A percentile compares a stretch with the other conserved stretches of the same genome.
These are phyloP conservation scores for Poecile atricapillus DNA, from an alignment of 2,113 vertebrate species.

Conservation along the genomic window DNA sequence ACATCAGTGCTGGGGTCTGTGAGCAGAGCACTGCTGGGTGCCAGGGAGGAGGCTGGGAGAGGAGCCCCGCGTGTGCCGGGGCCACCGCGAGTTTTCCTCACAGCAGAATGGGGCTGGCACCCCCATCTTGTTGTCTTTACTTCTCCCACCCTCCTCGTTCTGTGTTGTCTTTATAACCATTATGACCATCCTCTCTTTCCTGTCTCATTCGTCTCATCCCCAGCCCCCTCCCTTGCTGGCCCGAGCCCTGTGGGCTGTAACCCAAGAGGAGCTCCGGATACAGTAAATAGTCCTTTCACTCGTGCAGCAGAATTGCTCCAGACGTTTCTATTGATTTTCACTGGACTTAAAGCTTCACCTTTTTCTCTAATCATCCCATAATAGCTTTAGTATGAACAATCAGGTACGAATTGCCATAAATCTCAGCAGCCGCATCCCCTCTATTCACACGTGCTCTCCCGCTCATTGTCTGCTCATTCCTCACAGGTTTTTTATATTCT, in stretches of 20 bases:
- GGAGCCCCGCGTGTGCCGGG: background rate
- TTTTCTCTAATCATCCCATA: slow-evolving; percentile 99
- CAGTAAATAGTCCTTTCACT: slow-evolving; percentile 84
- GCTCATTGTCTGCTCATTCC: slow-evolving; percentile 70
- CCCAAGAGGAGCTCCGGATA: slow-evolving; percentile 72
- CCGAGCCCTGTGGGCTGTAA: slow-evolving; percentile 37
- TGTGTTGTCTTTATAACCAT: background rate
- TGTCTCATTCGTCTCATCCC: background rate
- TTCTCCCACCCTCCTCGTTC: background rate
- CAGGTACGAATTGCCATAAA: slow-evolving; percentile 98
- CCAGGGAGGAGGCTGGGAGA: background rate
- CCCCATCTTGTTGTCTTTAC: background rate
- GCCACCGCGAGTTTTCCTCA: rapidly evolving
- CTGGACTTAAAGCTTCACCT: slow-evolving; percentile 99
- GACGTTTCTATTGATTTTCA: slow-evolving; percentile 99
- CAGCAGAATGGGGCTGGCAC: rapidly evolving
- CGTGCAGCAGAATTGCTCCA: slow-evolving; percentile 92
- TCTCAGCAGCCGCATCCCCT: slow-evolving; percentile 82
- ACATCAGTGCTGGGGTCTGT: rapidly evolving
- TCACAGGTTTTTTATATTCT: slow-evolving; percentile 37
- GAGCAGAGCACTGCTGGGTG: background rate
- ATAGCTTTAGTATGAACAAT: slow-evolving; percentile 99
- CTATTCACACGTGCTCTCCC: slow-evolving; percentile 7
- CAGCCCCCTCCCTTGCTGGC: background rate
- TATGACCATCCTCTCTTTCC: background rate